These are phyloP conservation scores for Gymnocheta viridis DNA, from an alignment of 2,888 invertebrate genomes.

Conservation along the genomic window DNA sequence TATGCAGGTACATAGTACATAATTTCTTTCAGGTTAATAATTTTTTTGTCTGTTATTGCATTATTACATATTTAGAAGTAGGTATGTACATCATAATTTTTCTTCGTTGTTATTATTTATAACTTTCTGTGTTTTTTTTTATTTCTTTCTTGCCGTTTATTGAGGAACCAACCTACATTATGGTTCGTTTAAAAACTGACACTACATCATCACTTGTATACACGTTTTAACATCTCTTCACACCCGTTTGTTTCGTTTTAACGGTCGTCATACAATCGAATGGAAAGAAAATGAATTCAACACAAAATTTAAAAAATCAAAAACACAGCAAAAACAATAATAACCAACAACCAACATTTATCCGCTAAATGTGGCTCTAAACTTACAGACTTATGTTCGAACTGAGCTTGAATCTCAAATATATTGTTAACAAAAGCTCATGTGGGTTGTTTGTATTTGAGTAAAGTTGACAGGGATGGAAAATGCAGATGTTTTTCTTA, in stretches of 20 bases:
- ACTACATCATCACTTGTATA: not conserved
- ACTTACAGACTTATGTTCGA: conserved; percentile 66
- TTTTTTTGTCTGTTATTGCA: no score
- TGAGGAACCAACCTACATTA: conserved; percentile 14
- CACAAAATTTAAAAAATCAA: not conserved
- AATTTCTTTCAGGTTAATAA: no score
- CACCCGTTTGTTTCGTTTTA: conserved; percentile 48
- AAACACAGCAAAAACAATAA: conserved; percentile 11
- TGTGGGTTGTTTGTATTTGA: not conserved
- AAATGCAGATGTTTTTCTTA: no score
- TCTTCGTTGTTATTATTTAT: not conserved
- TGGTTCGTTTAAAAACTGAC: conserved; percentile 13
- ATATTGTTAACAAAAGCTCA: conserved; percentile 36
- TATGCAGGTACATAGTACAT: no score
- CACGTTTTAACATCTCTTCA: conserved; percentile 34
- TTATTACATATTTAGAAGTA: no score
- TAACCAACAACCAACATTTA: conserved; percentile 35
- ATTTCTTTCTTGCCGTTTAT: not conserved
- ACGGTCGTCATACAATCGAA: conserved; percentile 49
- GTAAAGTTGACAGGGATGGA: not conserved
- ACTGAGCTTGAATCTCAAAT: conserved; percentile 60
- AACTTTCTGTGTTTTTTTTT: conserved; percentile 12
- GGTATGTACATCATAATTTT: not conserved
- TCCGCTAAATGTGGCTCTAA: conserved; percentile 70
- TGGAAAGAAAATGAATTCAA: not conserved